Evolutionary conservation across 2,888 invertebrate genomes (phyloP), one percentile per base, ranked within the genome.

Genomic region (Griposia aprilina): DNA sequence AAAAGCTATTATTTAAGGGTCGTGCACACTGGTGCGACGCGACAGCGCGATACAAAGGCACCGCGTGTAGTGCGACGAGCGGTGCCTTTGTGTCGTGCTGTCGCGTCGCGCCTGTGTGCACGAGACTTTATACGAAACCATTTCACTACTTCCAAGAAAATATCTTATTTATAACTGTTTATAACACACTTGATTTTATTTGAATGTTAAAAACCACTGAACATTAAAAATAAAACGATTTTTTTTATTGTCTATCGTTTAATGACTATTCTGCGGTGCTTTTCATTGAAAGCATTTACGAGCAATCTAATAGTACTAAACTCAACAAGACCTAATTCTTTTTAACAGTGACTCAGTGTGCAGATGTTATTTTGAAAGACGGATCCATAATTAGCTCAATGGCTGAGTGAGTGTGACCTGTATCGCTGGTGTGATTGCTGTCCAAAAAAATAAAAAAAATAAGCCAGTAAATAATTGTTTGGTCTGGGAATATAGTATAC

Each of bases 281-380:
- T 63, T 67, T 45, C 62, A 62, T 65, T 80, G 83, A 76, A 23
- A 78, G 48, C 67, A 45, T 88, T 88, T 87, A 90, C 79, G 81
- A 86, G 71, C 80, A 76, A 81, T 83, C 45, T 77, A 81, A 80
- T 71, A 55, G 70, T 65, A 76, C 80, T 70, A 79, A 84, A 85
- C 52, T 68, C 74, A 80, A 74, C 74, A 70, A 80, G 75, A 73
- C 81, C 65, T 78, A 78, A 82, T 78, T 80, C 82, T 86, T 77
- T 85, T 52, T 74, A 74, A 68, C 65, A 74, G 41, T 76, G 71
- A 74, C 23, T 86, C 72, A 73, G n/a, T 63, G 63, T 73, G 63
- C 71, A 76, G 71, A 74, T 69, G 63, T 82, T 83, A 11, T 59
- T 17, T 78, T 2, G 36, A 36, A 45, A 50, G 4, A 65, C n/a